Conservation (phyloP, 2,113 vertebrate species). For the Laticauda colubrina region DNA sequence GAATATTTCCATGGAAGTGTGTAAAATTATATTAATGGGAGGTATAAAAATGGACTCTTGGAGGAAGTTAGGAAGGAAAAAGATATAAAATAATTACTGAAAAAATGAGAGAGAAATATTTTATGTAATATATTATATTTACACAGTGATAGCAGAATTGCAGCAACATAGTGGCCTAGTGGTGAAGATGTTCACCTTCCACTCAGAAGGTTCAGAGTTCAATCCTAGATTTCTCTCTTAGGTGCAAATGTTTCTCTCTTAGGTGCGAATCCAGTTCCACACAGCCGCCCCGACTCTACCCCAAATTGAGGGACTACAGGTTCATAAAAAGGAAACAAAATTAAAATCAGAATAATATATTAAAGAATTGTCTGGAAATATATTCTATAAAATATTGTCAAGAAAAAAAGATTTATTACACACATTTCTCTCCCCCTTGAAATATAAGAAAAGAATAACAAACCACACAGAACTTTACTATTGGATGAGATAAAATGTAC, state of each 20-base stretch:
- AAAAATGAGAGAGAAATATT: background rate
- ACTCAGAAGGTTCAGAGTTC: background rate
- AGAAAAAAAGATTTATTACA: background rate
- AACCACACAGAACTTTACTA: background rate
- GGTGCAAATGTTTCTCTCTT: background rate
- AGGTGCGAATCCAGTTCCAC: background rate
- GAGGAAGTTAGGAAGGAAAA: background rate
- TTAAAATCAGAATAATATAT: background rate
- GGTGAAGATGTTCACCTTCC: background rate
- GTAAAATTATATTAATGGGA: background rate
- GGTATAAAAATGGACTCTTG: background rate
- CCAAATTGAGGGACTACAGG: background rate
- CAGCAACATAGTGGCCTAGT: background rate
- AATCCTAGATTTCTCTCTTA: background rate
- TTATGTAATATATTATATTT: background rate
- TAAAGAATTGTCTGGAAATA: background rate
- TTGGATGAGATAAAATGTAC: background rate
- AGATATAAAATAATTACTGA: background rate
- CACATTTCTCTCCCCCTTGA: background rate
- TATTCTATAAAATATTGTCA: background rate
- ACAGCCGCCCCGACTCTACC: background rate
- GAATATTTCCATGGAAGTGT: background rate
- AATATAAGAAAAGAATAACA: background rate
- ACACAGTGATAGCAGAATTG: background rate
- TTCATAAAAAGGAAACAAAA: background rate